A percentile compares a stretch with the other conserved stretches of the same genome.
These are phyloP conservation scores for Toxonevra muliebris DNA, from an alignment of 2,888 invertebrate genomes.

Conservation along the genomic window DNA sequence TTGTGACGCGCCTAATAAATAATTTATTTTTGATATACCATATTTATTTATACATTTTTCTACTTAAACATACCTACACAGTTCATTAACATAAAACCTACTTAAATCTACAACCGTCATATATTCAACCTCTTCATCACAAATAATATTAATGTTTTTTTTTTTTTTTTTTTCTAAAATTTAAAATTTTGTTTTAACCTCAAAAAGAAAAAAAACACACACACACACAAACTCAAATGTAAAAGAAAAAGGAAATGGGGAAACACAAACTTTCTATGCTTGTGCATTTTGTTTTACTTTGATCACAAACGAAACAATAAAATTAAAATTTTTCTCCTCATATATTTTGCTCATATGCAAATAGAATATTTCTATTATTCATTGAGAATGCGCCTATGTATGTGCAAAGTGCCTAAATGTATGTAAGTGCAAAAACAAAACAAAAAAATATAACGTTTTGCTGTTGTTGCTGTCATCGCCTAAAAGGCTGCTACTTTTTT, in stretches of 20 bases:
- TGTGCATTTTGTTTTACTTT: background rate
- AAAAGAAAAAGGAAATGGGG: background rate
- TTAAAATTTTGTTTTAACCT: too few species aligned
- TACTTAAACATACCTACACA: too few species aligned
- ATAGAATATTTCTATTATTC: conserved; percentile 17
- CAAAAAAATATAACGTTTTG: conserved; percentile 12
- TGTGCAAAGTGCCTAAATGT: background rate
- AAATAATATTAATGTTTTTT: too few species aligned
- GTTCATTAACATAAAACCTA: too few species aligned
- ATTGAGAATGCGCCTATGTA: background rate
- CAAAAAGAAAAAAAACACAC: conserved; percentile 8
- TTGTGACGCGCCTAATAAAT: too few species aligned
- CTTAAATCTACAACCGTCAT: too few species aligned
- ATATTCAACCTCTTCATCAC: too few species aligned
- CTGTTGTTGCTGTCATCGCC: conserved; percentile 11
- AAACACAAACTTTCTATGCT: conserved; percentile 14
- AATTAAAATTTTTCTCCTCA: background rate
- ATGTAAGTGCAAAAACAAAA: background rate
- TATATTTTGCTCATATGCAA: background rate
- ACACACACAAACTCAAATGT: background rate
- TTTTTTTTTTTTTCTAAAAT: too few species aligned
- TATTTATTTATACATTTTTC: too few species aligned
- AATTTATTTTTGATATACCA: too few species aligned
- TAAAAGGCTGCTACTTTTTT: background rate
- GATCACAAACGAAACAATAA: conserved; percentile 6